Percentiles rank a stretch among this genome's conserved stretches.
Evolutionary conservation across 2,113 vertebrate species (phyloP).

Genomic region (Bostrychus sinensis): DNA sequence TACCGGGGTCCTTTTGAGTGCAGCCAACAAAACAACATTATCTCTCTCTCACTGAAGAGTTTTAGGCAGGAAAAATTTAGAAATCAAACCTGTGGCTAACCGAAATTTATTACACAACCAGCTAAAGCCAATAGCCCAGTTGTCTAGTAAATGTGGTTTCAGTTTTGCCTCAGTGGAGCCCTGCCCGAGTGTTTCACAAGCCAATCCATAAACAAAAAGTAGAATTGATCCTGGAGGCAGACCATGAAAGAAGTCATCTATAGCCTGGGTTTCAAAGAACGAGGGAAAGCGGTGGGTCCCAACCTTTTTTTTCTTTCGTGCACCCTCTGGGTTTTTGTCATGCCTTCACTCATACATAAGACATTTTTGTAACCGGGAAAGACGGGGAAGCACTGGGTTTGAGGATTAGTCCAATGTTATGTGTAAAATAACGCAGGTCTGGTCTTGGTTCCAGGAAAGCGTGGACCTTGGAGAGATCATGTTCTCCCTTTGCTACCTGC

Average conservation of each 20-base stretch:
- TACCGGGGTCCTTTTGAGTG: neutral
- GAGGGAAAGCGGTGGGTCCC: too few species aligned
- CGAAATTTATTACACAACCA: neutral
- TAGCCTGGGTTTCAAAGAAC: neutral
- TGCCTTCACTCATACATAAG: too few species aligned
- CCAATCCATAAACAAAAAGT: constrained; percentile 9
- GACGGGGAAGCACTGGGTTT: too few species aligned
- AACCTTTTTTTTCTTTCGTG: too few species aligned
- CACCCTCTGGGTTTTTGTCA: too few species aligned
- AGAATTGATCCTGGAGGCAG: constrained; percentile 9
- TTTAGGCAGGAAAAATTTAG: neutral
- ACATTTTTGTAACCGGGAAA: too few species aligned
- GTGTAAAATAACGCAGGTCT: neutral
- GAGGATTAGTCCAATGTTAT: too few species aligned
- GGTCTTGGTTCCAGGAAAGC: constrained; percentile 84
- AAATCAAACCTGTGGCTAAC: neutral
- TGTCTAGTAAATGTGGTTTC: neutral
- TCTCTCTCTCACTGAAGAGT: neutral
- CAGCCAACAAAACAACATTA: neutral
- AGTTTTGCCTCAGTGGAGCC: neutral
- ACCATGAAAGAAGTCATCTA: neutral
- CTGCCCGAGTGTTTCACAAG: neutral
- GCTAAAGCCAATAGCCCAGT: neutral
- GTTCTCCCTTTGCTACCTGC: constrained; percentile 98
- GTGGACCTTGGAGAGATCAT: constrained; percentile 99